A percentile compares a stretch with the other conserved stretches of the same genome.
These are phyloP conservation scores for Napeogenes inachia DNA, from an alignment of 2,888 invertebrate species.

Conservation along the genomic window DNA sequence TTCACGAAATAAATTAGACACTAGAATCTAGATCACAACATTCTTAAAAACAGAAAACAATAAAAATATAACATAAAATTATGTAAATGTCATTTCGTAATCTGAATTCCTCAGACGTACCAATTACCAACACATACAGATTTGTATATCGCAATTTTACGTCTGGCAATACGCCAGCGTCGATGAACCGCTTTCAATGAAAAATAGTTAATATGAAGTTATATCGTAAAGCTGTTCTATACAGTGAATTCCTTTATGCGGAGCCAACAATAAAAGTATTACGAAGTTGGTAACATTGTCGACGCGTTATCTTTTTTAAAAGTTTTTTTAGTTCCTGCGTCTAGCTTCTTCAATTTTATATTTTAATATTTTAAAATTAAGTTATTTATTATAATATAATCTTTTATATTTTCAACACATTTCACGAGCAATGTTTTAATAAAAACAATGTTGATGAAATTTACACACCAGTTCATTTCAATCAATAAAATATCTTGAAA, in stretches of 20 bases:
- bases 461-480: too few relatives aligned
- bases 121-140: neutral
- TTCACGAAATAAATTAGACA: too few relatives aligned
- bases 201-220: constrained; percentile 15
- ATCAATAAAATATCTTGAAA: too few relatives aligned
- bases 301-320: too few relatives aligned
- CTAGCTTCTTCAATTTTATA: too few relatives aligned
- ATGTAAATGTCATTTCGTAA: constrained; percentile 1
- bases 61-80: constrained; percentile 5
- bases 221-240: constrained; percentile 9
- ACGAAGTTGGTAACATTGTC: neutral
- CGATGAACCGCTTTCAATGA: constrained; percentile 16
- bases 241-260: neutral
- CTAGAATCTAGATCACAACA: too few relatives aligned
- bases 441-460: too few relatives aligned
- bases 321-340: too few relatives aligned
- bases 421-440: too few relatives aligned
- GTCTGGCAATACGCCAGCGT: constrained; percentile 14
- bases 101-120: constrained; percentile 1
- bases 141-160: constrained; percentile 11
- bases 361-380: too few relatives aligned
- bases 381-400: too few relatives aligned
- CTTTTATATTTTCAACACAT: too few relatives aligned
- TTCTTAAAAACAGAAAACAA: neutral
- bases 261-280: neutral